Evolutionary conservation across 2,797 vertebrate species (phyloP), one percentile per base, ranked within the genome.

Genomic region (Arrhamphus sclerolepis): DNA sequence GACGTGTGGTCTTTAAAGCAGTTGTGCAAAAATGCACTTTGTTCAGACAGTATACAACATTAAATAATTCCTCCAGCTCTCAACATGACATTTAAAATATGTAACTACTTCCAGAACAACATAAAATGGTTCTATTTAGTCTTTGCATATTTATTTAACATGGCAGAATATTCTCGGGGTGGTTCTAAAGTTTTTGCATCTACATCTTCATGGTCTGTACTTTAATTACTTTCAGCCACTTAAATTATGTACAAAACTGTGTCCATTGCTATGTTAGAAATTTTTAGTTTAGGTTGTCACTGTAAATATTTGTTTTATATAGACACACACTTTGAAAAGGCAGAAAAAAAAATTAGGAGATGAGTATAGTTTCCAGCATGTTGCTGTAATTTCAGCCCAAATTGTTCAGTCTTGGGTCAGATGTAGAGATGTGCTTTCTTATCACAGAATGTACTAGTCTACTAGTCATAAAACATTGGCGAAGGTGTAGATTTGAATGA

Each of bases 291-390:
- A 42, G 82, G 86, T 83, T 85, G 66, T 70, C 58, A 64, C 74
- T 90, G 88, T 90, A 90, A 82, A 91, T 92, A 89, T 78, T 75
- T 90, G 84, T 91, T 88, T 80, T 78, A 89, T 88, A 80, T 90
- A 79, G 87, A 83, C 87, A 86, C 88, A 44, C 11, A 44, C 72
- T 71, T 69, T 85, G 72, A 62, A 77, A 82, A 75, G 83, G 60
- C 66, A 71, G 70, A 84, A 81, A 57, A 65, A 67, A 48, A 26
- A 19, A 42, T 66, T 58, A 61, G 56, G 84, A 64, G 38, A 64
- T 80, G 57, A 81, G 72, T 75, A 62, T 83, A 77, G 78, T 73
- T 78, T 82, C 70, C 56, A 83, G 80, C 73, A 77, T 73, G 76
- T 86, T 83, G 77, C 60, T 58, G 79, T 85, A 46, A 70, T 85